Base-by-base conservation (phyloP, 2,888 invertebrate species). In the Falcaria lacertinaria region DNA sequence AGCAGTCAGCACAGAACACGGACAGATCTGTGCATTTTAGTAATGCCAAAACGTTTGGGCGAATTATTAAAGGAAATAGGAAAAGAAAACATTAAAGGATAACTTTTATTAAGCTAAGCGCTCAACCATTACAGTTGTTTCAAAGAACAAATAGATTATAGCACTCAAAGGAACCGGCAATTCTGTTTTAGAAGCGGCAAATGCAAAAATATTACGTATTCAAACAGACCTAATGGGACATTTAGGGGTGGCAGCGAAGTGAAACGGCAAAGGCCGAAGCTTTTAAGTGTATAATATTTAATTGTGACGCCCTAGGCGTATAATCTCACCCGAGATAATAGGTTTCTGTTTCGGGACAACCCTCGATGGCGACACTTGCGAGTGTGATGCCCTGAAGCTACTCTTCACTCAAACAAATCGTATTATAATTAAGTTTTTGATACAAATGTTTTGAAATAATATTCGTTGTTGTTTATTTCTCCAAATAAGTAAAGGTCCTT, bases 241-340 rank as follows among this genome's bases (percentile, higher is more conserved):
- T 89, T 89, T 89, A 89, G 86, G 89, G 89, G 87, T 88, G 89
- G 81, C 87, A 88, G 81, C 81, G 80, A 83, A 85, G 86, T 87
- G 86, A 89, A 89, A 89, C 85, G 85, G 88, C 87, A 88, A 89
- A 89, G 87, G 87, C 84, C 89, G 89, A 87, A 87, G 89, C 89
- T 89, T 89, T 89, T 89, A 89, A 89, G 87, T 89, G 89, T 89
- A 89, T 89, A 89, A 89, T 89, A 89, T 89, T 89, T 89, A 89
- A 89, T 89, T 90, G 90, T 89, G 80, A 88, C 86, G 89, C 90
- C 89, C 88, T 87, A 85, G 90, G 90, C 89, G 89, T 77, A 90
- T 90, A 89, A 90, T 90, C 90, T 88, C 89, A 80, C 90, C 89
- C 80, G 82, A 81, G 89, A 89, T 90, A 90, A 90, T 90, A 89